Evolutionary conservation across 2,888 invertebrate genomes (phyloP), one percentile per base, ranked within the genome.

Genomic region (Rhopalosiphum nymphaeae): DNA sequence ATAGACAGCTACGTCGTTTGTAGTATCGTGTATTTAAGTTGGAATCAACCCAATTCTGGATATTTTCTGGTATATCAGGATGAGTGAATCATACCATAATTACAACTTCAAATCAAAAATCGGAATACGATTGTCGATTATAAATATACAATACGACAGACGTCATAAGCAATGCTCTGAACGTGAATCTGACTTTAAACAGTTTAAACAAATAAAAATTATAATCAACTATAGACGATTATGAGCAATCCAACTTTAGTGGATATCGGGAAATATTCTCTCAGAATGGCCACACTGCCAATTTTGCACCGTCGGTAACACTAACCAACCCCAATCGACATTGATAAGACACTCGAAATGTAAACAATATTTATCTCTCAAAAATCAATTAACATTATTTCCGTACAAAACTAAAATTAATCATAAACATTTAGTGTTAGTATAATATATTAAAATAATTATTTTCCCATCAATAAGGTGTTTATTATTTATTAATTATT

Each of bases 381-480:
- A 91, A 94, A 94, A 94, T 94, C 91, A 91, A 94, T 94, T 94
- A 94, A 94, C 94, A 91, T 87, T 85, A 87, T 91, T 93, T 29
- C 84, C 26, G 21, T 53, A 36, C 56, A 0, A 13, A 21, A 42
- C 26, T 53, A 67, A 11, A 49, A 92, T 49, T 87, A 67, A 44
- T 49, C 53, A 86, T 44, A 21, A 87, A 87, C 36, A 49, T 67
- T 61, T 36, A 46, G 67, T 53, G 36, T n/a, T 36, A 10, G 67
- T 78, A 29, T 36, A 11, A 4, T 16, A 25, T 11, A 56, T 46
- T 10, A 61, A 29, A 7, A 86, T 36, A 91, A 61, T 87, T 87
- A n/a, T 46, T 87, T 57, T 21, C 57, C 16, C 29, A 21, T 49
- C 36, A 49, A 56, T 3, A 56, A 89, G 93, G 89, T 85, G 89